Percentiles rank a stretch among this genome's conserved stretches.
Evolutionary conservation across 1,140 invertebrate genomes (phyloP).

Genomic region (Bombus huntii): DNA sequence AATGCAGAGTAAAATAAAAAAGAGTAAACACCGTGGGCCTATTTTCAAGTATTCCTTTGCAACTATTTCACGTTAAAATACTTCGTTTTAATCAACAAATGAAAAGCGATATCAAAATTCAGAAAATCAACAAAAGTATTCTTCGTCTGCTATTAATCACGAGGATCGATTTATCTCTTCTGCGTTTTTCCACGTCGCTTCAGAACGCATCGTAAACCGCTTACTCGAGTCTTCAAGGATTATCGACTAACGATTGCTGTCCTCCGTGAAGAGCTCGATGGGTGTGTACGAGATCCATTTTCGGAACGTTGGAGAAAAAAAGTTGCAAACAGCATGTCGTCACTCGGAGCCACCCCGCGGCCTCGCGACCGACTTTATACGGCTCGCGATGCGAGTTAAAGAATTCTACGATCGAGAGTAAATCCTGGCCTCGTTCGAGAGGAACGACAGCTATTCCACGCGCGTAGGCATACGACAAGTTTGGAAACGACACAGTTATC

Average conservation of each 20-base stretch:
- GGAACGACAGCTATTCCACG: conserved; percentile 38
- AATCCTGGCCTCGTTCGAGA: conserved; percentile 45
- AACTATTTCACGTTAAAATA: too few relatives aligned
- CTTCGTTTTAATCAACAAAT: too few relatives aligned
- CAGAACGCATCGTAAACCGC: background rate
- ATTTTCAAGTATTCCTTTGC: too few relatives aligned
- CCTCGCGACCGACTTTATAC: conserved; percentile 56
- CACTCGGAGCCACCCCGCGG: conserved; percentile 26
- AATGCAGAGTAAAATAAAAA: too few relatives aligned
- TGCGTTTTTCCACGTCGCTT: background rate
- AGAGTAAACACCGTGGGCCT: too few relatives aligned
- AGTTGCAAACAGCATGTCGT: conserved; percentile 30
- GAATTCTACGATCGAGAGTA: conserved; percentile 43
- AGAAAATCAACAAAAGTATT: too few relatives aligned
- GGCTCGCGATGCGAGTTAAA: conserved; percentile 23
- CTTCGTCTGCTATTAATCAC: background rate
- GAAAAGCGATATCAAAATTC: too few relatives aligned
- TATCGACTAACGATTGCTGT: background rate
- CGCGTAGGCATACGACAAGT: conserved; percentile 60
- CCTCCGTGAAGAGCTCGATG: background rate
- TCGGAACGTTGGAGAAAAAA: conserved; percentile 2
- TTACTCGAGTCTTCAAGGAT: background rate
- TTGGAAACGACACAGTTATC: conserved; percentile 67
- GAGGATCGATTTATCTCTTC: too few relatives aligned
- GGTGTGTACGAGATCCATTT: conserved; percentile 38